Percentiles rank a stretch among this genome's conserved stretches.
Evolutionary conservation across 53 echinoderm and acorn worm genomes (phyloP).

Genomic region (Zoroaster sp.): DNA sequence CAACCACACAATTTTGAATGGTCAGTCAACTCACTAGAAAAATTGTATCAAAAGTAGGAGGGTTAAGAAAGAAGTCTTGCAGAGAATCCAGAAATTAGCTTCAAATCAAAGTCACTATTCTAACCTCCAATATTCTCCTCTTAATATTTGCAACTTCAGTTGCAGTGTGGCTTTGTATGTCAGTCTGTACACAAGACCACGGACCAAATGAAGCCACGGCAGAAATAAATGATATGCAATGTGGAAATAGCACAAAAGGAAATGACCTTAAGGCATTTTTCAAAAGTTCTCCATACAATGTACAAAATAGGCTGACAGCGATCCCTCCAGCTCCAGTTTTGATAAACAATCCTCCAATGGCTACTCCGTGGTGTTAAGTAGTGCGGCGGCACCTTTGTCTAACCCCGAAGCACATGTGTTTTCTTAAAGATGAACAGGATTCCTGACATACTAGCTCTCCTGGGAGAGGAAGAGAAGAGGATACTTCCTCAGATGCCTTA

Average conservation of each 20-base stretch:
- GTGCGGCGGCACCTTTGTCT: slow-evolving; percentile 35
- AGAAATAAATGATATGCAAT: background rate
- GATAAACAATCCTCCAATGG: slow-evolving; percentile 6
- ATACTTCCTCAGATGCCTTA: slow-evolving; percentile 1
- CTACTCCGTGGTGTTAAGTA: slow-evolving; percentile 21
- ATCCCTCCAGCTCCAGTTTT: background rate
- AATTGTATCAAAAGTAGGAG: too few relatives aligned
- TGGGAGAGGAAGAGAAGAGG: slow-evolving; percentile 36
- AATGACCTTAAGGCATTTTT: background rate
- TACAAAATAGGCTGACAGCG: background rate
- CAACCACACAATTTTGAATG: too few relatives aligned
- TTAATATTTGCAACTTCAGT: too few relatives aligned
- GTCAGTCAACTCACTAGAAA: too few relatives aligned
- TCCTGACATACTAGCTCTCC: slow-evolving; percentile 42
- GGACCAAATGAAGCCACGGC: background rate
- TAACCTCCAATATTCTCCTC: too few relatives aligned
- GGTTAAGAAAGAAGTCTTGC: too few relatives aligned
- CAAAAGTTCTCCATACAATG: background rate
- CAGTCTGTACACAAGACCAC: too few relatives aligned
- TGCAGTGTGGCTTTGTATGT: too few relatives aligned
- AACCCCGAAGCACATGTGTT: slow-evolving; percentile 39
- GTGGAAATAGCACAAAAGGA: background rate
- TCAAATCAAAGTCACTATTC: too few relatives aligned
- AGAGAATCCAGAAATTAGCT: too few relatives aligned
- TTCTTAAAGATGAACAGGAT: slow-evolving; percentile 49